Base-by-base conservation (phyloP, 2,888 invertebrate species). In the Dryococelus australis region DNA sequence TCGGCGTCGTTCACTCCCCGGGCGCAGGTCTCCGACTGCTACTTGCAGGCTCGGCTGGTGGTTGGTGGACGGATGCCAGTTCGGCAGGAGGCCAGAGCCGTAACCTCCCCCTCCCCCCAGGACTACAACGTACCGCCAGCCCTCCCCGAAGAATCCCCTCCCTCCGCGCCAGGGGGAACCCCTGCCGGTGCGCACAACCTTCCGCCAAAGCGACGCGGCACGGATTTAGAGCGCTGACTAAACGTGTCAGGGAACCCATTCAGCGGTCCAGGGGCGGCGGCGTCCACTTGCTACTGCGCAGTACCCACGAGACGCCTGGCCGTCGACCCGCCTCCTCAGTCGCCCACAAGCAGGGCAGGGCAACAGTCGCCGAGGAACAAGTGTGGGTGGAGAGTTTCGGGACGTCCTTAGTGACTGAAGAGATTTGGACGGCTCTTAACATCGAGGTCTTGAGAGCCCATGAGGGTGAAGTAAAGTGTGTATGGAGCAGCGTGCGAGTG, bases 51-150 rank as follows among this genome's bases (percentile, higher is more conserved):
- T n/a, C 78, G 24, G 53, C 85, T 80, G 87, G 87, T 87, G 87
- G 87, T 87, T 87, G 87, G 51, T 87, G 87, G 87, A 85, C 12
- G 27, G 43, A n/a, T 80, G 87, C 87, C 87, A 87, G 87, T 83
- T 83, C 83, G 83, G 83, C 83, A 83, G 83, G 83, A 83, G 83
- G 83, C 83, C 83, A 83, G 43, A 16, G 43, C 9, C 24, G 83
- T 12, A 8, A 6, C 43, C 43, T 20, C 83, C 43, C 43, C 83
- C 28, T 28, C 83, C 65, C 65, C 20, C 20, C 6, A 65, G 65
- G 20, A 12, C 65, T 24, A 65, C 65, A 8, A 9, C 8, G 13
- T 12, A 16, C 83, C 65, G 8, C 65, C 51, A 51, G 65, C 13
- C 65, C 65, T n/a, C 65, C 65, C 24, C 65, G 65, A 65, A 0